A percentile compares a stretch with the other conserved stretches of the same genome.
phyloP scores from a whole-genome alignment of 2,888 invertebrate species.

The Artemia sinica region DNA sequence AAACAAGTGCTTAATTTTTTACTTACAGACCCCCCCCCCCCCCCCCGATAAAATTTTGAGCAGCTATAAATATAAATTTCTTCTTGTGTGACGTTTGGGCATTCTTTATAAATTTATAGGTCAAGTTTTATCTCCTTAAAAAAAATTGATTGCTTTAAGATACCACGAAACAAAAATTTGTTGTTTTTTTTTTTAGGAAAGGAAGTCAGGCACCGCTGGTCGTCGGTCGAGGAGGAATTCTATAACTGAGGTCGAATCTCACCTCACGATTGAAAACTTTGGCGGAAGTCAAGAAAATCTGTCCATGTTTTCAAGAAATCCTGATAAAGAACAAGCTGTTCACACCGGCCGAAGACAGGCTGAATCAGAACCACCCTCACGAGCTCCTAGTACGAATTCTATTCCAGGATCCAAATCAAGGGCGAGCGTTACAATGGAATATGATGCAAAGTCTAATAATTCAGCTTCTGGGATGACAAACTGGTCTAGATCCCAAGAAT shows the following conservation, averaged over 20 bases:
- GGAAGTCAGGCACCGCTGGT: slow-evolving; percentile 52
- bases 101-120: too few species aligned
- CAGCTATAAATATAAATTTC: too few species aligned
- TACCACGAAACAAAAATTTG: too few species aligned
- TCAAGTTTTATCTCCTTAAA: too few species aligned
- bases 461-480: background rate
- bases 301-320: slow-evolving; percentile 56
- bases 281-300: slow-evolving; percentile 68
- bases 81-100: too few species aligned
- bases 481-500: slow-evolving; percentile 4
- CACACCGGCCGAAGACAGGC: slow-evolving; percentile 25
- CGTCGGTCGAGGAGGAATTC: slow-evolving; percentile 68
- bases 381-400: background rate
- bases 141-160: too few species aligned
- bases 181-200: slow-evolving; percentile 25
- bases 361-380: slow-evolving; percentile 2
- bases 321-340: slow-evolving; percentile 49
- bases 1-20: too few species aligned
- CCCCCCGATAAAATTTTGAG: too few species aligned
- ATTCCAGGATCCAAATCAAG: background rate
- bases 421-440: background rate
- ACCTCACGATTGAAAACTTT: slow-evolving; percentile 78
- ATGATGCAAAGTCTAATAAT: background rate
- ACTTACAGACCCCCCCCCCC: too few species aligned
- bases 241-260: slow-evolving; percentile 55